These are phyloP conservation scores for Luidia sarsii DNA, from an alignment of 53 echinoderm and acorn worm genomes.

Conservation along the genomic window DNA sequence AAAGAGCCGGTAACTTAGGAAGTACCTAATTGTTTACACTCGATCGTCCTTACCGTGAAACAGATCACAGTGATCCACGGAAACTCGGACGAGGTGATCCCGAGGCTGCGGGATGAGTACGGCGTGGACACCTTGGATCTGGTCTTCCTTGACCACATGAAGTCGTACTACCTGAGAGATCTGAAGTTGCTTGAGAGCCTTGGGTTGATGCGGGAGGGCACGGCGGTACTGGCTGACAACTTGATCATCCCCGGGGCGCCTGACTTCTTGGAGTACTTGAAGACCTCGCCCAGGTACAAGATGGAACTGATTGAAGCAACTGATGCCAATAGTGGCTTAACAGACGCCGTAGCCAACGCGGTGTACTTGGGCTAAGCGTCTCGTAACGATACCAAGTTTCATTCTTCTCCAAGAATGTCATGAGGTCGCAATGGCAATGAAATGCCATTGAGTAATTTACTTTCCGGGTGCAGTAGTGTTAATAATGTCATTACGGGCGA, in stretches of 20 bases:
- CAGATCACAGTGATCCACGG: constrained; percentile 13
- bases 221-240: constrained; percentile 70
- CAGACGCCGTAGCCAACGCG: constrained; percentile 30
- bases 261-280: constrained; percentile 62
- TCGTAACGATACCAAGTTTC: too few species aligned
- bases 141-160: constrained; percentile 76
- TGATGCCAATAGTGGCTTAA: background rate
- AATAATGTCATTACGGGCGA: too few species aligned
- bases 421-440: too few species aligned
- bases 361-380: constrained; percentile 2
- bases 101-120: constrained; percentile 47
- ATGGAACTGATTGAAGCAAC: constrained; percentile 4
- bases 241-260: constrained; percentile 62
- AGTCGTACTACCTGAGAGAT: constrained; percentile 59
- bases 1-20: too few species aligned
- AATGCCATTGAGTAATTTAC: too few species aligned
- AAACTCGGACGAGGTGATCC: constrained; percentile 63
- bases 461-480: too few species aligned
- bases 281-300: constrained; percentile 16
- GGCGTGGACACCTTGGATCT: constrained; percentile 63
- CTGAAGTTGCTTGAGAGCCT: constrained; percentile 59
- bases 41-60: too few species aligned
- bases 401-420: too few species aligned
- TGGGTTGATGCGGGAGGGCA: constrained; percentile 55
- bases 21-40: background rate